Base-by-base conservation (phyloP, 2,888 invertebrate genomes). In the Chorisops tibialis region DNA sequence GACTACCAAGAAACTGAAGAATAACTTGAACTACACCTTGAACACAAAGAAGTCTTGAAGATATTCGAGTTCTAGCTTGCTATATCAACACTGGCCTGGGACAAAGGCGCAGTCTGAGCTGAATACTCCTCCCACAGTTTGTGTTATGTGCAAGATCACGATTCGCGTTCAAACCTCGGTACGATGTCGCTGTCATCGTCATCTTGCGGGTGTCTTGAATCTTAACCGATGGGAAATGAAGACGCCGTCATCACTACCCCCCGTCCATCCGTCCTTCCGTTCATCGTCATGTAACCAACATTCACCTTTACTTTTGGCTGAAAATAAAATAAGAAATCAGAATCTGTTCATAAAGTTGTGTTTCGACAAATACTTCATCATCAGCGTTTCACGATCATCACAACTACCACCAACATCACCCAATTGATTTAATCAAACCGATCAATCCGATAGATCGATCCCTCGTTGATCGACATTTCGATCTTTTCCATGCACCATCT, bases 51-150 rank as follows among this genome's bases (percentile, higher is more conserved):
- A 7, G 30, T 30, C 30, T 30, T 9, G 30, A 9, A 30, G 30
- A 9, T 30, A 30, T 30, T 30, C 5, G n/a, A n/a, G n/a, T n/a
- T n/a, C n/a, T 30, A 30, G 7, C 30, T 30, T 30, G n/a, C n/a
- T n/a, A n/a, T n/a, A n/a, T n/a, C n/a, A n/a, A n/a, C n/a, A n/a
- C 30, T 30, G 39, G 49, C 16, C 47, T 43, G 51, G 61, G 37
- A 51, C 61, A 51, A 61, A 61, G 61, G 61, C 45, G 30, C 51
- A 43, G 47, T 47, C 63, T 49, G n/a, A n/a, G 30, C 47, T 41
- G 24, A 30, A 41, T 43, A 63, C 61, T 63, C 63, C 63, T 61
- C 63, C 63, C 63, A 63, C 58, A 61, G 61, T 56, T 50, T 30
- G 39, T 49, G 58, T 58, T 61, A 61, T 61, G 58, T 61, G 63